Base-by-base conservation (phyloP, 2,113 vertebrate genomes). In the Tilapia sparmanii region DNA sequence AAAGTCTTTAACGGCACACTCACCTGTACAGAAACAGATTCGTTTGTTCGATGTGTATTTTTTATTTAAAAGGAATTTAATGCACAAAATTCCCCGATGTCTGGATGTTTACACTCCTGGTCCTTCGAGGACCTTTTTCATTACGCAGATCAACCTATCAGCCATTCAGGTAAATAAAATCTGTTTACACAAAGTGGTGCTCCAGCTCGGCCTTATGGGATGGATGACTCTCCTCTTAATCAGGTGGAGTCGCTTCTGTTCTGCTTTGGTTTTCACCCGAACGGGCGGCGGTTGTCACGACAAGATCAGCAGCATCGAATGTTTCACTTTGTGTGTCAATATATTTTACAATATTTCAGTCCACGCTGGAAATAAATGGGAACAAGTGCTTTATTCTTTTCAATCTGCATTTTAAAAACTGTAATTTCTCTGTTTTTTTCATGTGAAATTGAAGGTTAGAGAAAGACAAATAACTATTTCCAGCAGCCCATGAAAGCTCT, bases 201-300 rank as follows among this genome's bases (percentile, higher is more conserved):
- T 59, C 5, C 8, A 42, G 18, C 68, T 80, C n/a, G 6, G 33
- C 9, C 63, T 18, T 73, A 61, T 73, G 85, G 86, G 59, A 87
- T n/a, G 38, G 22, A 91, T 16, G 71, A 86, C 52, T 84, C 71
- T 26, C 11, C 26, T 61, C 19, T 33, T 91, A 68, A 84, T 84
- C 82, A 89, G 88, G 81, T 87, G 89, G 81, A 84, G 59, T 5
- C n/a, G 35, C 86, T 84, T 82, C 81, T 66, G 80, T 15, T 87
- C 85, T 12, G 6, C n/a, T 55, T 1, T 50, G 5, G 0, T 22
- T 33, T 47, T 10, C 7, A 4, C 16, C 45, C 26, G 45, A 42
- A 8, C 42, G 16, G 24, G 55, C 15, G 2, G 6, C 54, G 54
- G 29, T 79, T 29, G 38, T 55, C n/a, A 35, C 2, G 6, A 81